Base-by-base conservation (phyloP, 2,113 vertebrate species). In the Cryptotis parvus region DNA sequence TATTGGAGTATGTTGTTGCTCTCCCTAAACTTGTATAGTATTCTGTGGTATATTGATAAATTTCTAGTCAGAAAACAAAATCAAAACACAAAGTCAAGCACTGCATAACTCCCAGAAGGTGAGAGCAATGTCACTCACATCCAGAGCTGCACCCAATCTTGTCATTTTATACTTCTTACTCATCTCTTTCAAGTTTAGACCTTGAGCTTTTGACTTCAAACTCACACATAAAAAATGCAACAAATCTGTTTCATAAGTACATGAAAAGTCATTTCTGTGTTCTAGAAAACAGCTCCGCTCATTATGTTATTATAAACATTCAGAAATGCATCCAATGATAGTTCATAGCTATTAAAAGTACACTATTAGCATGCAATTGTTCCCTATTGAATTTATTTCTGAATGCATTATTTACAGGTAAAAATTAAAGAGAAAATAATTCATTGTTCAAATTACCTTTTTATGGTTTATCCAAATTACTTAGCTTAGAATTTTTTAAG, bases 341-440 rank as follows among this genome's bases (percentile, higher is more conserved):
- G 70, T 87, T 91, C 72, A 22, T 65, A 55, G 77, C 8, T 84
- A 37, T 35, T 79, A 3, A 74, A 90, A 79, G 76, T n/a, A 41
- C 0, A 35, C 2, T 77, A 66, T 81, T 85, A 87, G 9, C 84
- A 37, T 77, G 16, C 81, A 87, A 80, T 84, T 91, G 61, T 70
- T 92, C 29, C 3, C 22, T 88, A 89, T 58, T 95, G 69, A 93
- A 72, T 81, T 86, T 82, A 33, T 93, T 93, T 92, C 49, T 73
- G 11, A 89, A 74, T 80, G 0, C 74, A 61, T 89, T 92, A 78
- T 70, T 85, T 94, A 55, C 75, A 29, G 39, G 2, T 72, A 80
- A 84, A 37, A 82, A 78, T 33, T 84, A 78, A 90, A 22, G 22
- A 87, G n/a, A 63, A 89, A 91, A 78, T 29, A 5, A 78, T 15